Base-by-base conservation (phyloP, 2,113 vertebrate species). In the Epinephelus moara region DNA sequence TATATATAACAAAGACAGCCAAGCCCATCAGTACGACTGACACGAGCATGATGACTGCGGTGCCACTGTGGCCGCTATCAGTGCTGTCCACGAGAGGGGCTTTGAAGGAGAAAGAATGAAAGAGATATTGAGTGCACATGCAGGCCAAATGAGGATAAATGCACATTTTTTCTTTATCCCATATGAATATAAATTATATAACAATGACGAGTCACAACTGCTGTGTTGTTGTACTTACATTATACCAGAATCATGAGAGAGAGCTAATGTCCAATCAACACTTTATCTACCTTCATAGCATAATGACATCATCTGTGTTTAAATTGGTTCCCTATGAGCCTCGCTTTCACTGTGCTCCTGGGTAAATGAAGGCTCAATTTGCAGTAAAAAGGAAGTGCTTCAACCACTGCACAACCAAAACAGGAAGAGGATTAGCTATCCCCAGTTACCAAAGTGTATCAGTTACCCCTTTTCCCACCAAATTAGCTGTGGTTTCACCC, bases 31-130 rank as follows among this genome's bases (percentile, higher is more conserved):
- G 89, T 2, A 90, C 84, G 47, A 91, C 92, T n/a, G 91, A 92
- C 74, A 94, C 92, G 1, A 93, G 90, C 93, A 94, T 93, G 88
- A 95, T 94, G 88, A 93, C 87, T 55, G 94, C 92, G 15, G 89
- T 93, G 78, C 88, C 56, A 17, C 89, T 93, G 85, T 95, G 92
- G 57, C 81, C 63, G 13, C 88, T 88, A 10, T 92, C 89, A 17
- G 87, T 89, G 85, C 72, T 78, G 88, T 94, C 92, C 85, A 94
- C 86, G 1, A 94, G 92, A 86, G 94, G 93, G 81, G 91, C 94
- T 94, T 82, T 56, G 61, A 70, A 70, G 50, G 78, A 80, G 49
- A 78, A 47, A 76, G 56, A 84, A 33, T 8, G 19, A 59, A 50
- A 71, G 55, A 60, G 42, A 77, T n/a, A 80, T 49, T 70, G 55